Percentiles rank a stretch among this genome's conserved stretches.
phyloP scores from a whole-genome alignment of 2,113 vertebrate genomes.

The Octodon degus region DNA sequence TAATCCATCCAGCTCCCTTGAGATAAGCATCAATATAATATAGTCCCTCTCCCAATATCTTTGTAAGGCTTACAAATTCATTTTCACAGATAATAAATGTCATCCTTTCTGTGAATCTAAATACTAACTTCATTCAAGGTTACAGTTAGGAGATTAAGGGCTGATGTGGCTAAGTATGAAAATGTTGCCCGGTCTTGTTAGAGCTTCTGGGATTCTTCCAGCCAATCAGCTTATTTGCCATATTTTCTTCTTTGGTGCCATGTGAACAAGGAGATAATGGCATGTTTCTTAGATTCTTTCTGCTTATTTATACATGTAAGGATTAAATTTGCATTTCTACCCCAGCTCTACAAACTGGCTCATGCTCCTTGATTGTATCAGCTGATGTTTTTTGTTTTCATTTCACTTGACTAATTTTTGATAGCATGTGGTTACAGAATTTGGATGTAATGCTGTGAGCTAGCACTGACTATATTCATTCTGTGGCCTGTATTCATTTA shows the following conservation, averaged over 20 bases:
- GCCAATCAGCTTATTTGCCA: background rate
- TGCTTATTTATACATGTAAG: conserved; percentile 24
- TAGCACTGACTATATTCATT: background rate
- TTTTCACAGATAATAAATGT: conserved; percentile 16
- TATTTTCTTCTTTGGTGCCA: background rate
- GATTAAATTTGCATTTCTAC: background rate
- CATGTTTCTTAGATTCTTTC: background rate
- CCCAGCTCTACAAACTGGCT: background rate
- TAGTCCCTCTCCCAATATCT: background rate
- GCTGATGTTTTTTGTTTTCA: background rate
- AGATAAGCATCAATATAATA: background rate
- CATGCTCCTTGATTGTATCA: background rate
- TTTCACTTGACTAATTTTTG: background rate
- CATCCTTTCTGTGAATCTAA: background rate
- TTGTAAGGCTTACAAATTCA: conserved; percentile 35
- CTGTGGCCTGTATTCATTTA: background rate
- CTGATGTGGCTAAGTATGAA: background rate
- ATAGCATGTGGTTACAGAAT: conserved; percentile 29
- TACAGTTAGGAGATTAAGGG: background rate
- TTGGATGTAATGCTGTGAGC: background rate
- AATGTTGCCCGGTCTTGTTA: background rate
- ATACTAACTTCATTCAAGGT: conserved; percentile 4
- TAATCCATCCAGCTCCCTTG: background rate
- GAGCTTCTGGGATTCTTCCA: background rate
- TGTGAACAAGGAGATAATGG: background rate